Conservation (phyloP, 2,113 vertebrate genomes). For the Takifugu bimaculatus region DNA sequence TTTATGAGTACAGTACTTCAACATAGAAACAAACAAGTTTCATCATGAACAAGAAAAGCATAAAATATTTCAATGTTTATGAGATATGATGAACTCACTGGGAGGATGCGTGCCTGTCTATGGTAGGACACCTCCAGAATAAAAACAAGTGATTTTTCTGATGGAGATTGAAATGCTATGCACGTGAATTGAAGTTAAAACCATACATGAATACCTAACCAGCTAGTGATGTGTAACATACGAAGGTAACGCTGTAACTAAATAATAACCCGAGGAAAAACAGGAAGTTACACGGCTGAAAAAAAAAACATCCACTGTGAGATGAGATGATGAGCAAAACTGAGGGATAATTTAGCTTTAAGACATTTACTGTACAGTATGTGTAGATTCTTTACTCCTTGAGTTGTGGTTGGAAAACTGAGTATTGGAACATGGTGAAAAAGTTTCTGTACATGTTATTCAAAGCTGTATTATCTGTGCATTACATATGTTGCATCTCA, state of each 20-base stretch:
- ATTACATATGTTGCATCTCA: conserved; percentile 25
- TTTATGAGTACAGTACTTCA: conserved; percentile 79
- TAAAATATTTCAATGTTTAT: conserved; percentile 42
- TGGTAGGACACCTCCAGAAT: conserved; percentile 30
- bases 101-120: conserved; percentile 28
- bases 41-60: conserved; percentile 58
- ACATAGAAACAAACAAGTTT: conserved; percentile 66
- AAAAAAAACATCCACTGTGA: conserved; percentile 42
- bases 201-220: conserved; percentile 39
- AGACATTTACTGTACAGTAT: conserved; percentile 46
- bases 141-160: conserved; percentile 15
- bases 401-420: conserved; percentile 39
- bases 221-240: conserved; percentile 33
- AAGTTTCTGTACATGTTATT: conserved; percentile 9
- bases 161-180: conserved; percentile 53
- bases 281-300: conserved; percentile 37
- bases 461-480: conserved; percentile 30
- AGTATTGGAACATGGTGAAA: conserved; percentile 11
- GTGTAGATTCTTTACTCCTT: conserved; percentile 21
- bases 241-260: conserved; percentile 38
- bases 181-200: conserved; percentile 59
- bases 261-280: conserved; percentile 39
- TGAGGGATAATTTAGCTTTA: conserved; percentile 43
- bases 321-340: conserved; percentile 40
- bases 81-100: conserved; percentile 36